Percentiles rank a stretch among this genome's conserved stretches.
Conservation (phyloP, 2,797 vertebrate species). For the Hippopotamyrus pictus region DNA sequence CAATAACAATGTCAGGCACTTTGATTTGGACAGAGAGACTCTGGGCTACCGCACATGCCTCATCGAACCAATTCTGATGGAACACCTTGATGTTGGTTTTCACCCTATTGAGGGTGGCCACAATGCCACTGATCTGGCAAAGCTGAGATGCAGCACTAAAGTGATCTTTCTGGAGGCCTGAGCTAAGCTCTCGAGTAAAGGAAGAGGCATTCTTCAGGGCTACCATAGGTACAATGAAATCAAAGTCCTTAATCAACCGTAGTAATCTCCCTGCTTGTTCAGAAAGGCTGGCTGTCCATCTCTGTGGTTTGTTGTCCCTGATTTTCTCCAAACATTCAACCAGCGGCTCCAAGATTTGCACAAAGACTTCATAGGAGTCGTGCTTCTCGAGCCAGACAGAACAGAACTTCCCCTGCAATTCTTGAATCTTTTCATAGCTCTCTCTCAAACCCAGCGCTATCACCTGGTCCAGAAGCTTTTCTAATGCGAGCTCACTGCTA, state of each 20-base stretch:
- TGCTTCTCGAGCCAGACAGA: constrained; percentile 67
- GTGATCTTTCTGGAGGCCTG: constrained; percentile 71
- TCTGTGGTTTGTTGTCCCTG: constrained; percentile 57
- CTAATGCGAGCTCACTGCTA: constrained; percentile 51
- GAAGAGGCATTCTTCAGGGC: constrained; percentile 67
- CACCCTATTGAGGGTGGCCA: constrained; percentile 66
- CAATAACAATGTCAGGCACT: constrained; percentile 56
- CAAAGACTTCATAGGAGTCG: constrained; percentile 70
- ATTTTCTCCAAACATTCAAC: constrained; percentile 67
- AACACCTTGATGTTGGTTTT: constrained; percentile 75
- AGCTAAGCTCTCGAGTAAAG: constrained; percentile 68
- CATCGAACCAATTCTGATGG: constrained; percentile 75
- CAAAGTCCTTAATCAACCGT: constrained; percentile 63
- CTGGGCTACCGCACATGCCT: constrained; percentile 64
- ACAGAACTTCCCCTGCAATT: constrained; percentile 67
- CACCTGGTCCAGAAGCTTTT: constrained; percentile 67
- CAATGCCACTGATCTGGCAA: constrained; percentile 68
- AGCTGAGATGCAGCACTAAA: constrained; percentile 70
- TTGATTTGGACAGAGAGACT: constrained; percentile 63
- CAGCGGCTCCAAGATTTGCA: constrained; percentile 69
- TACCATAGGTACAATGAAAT: constrained; percentile 70
- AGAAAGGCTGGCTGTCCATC: constrained; percentile 55
- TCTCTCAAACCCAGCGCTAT: constrained; percentile 65
- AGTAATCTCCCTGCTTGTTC: constrained; percentile 58
- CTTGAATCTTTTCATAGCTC: constrained; percentile 69